Evolutionary conservation across 2,888 invertebrate genomes (phyloP).

Genomic region (Cheilosia vulpina): DNA sequence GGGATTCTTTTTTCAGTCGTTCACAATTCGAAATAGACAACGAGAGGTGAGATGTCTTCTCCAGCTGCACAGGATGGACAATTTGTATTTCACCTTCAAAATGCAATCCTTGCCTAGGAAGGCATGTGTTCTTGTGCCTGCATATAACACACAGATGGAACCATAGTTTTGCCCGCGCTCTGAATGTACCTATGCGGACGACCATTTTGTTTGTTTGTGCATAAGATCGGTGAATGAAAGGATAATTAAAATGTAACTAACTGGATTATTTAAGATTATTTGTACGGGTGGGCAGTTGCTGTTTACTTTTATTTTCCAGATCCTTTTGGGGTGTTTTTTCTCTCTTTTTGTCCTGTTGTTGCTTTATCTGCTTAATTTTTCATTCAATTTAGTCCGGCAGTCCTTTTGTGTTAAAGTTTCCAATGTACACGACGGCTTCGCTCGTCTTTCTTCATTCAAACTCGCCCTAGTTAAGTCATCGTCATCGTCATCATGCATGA

Average conservation of each 20-base stretch:
- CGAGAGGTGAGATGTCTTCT: not conserved
- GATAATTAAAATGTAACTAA: slow-evolving; percentile 75
- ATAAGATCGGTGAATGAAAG: slow-evolving; percentile 67
- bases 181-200: not conserved
- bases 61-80: not conserved
- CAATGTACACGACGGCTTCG: not conserved
- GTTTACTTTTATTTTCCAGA: slow-evolving; percentile 35
- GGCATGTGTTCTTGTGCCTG: not conserved
- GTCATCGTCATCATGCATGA: slow-evolving; percentile 43
- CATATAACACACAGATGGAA: no score
- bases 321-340: slow-evolving; percentile 24
- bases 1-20: not conserved
- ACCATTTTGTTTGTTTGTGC: slow-evolving; percentile 61
- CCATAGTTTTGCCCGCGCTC: not conserved
- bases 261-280: slow-evolving; percentile 74
- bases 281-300: slow-evolving; percentile 26
- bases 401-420: slow-evolving; percentile 56
- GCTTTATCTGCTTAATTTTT: slow-evolving; percentile 56
- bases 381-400: slow-evolving; percentile 67
- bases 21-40: not conserved
- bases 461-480: slow-evolving; percentile 67
- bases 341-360: slow-evolving; percentile 28
- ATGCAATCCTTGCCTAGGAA: not conserved
- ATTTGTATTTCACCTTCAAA: slow-evolving; percentile 3
- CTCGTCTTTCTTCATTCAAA: slow-evolving; percentile 53